Conservation (phyloP, 64 coral and sea anemone genomes). For the Hydrozoanthus tunicans region DNA sequence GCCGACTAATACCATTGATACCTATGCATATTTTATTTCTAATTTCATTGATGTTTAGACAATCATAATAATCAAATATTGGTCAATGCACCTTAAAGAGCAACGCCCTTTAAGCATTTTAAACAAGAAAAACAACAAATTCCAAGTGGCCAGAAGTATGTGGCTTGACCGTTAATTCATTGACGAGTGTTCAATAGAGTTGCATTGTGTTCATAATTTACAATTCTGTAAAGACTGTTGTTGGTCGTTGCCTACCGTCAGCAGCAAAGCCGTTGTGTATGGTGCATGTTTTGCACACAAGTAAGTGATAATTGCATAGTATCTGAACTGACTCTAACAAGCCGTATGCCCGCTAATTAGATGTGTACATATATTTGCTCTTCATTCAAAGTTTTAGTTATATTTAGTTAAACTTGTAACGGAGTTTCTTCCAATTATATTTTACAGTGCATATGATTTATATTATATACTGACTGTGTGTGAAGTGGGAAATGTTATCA, state of each 20-base stretch:
- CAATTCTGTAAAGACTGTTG: neutral
- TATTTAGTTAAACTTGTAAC: no score
- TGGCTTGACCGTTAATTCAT: neutral
- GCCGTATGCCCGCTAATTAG: no score
- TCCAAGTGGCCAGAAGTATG: neutral
- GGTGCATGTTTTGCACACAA: neutral
- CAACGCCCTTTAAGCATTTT: slow-evolving; percentile 47
- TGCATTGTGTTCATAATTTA: neutral
- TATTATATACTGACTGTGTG: no score
- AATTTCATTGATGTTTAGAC: no score
- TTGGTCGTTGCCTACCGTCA: neutral
- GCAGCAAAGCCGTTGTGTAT: neutral
- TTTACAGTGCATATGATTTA: no score
- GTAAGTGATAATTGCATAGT: no score
- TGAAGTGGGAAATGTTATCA: neutral
- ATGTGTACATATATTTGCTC: no score
- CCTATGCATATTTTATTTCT: no score
- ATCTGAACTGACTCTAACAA: no score
- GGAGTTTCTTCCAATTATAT: no score
- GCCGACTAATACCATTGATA: no score
- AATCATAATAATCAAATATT: neutral
- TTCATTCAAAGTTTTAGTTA: no score
- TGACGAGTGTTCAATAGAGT: neutral
- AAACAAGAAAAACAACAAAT: neutral
- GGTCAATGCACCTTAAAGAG: neutral